Percentiles rank a stretch among this genome's conserved stretches.
phyloP scores from a whole-genome alignment of 23 tunicate species.

The Corella eumyota region DNA sequence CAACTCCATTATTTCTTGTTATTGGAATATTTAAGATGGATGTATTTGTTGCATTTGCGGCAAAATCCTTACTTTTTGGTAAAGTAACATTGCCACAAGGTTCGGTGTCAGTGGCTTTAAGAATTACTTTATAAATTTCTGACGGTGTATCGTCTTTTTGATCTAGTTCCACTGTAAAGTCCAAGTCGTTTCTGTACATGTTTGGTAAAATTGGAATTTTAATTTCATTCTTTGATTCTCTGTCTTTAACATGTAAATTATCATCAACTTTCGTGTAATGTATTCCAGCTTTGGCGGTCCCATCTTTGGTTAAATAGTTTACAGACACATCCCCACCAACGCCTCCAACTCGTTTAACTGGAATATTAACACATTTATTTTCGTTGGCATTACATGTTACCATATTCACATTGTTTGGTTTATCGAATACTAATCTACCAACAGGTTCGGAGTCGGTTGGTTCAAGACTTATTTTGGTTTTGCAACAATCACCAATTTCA shows the following conservation, averaged over 20 bases:
- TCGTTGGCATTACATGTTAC: not conserved
- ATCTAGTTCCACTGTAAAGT: conserved; percentile 1
- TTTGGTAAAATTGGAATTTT: not conserved
- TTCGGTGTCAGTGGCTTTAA: conserved; percentile 11
- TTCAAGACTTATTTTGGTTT: not conserved
- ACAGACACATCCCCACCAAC: conserved; percentile 4
- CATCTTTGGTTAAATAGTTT: conserved; percentile 7
- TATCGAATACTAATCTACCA: not conserved
- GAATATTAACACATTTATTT: not conserved
- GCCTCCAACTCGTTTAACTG: conserved; percentile 8
- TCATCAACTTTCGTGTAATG: not conserved
- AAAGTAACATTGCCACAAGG: conserved; percentile 1
- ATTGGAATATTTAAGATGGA: conserved; percentile 6
- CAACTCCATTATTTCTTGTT: conserved; percentile 15
- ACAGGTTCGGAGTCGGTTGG: conserved; percentile 22
- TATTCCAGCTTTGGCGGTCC: conserved; percentile 10
- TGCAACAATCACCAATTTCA: conserved; percentile 1
- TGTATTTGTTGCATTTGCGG: conserved; percentile 4
- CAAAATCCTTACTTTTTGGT: not conserved
- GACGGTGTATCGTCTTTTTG: not conserved
- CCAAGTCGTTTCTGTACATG: conserved; percentile 1
- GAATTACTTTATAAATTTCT: conserved; percentile 6
- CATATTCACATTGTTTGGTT: too few relatives aligned
- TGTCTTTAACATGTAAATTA: not conserved
- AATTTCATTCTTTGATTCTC: conserved; percentile 1